A percentile compares a stretch with the other conserved stretches of the same genome.
These are phyloP conservation scores for Laothoe populi DNA, from an alignment of 2,888 invertebrate species.

Conservation along the genomic window DNA sequence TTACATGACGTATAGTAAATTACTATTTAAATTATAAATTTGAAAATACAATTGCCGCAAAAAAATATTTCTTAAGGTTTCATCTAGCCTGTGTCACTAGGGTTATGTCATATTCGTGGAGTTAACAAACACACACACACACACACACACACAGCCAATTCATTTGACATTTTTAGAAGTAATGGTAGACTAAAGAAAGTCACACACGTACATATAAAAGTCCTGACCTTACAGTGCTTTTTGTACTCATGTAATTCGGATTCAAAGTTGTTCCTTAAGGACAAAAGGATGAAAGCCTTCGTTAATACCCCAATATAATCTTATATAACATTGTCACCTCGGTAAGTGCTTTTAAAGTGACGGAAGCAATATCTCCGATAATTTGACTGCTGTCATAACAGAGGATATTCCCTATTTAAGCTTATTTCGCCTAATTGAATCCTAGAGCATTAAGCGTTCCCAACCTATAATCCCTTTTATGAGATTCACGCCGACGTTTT, in stretches of 20 bases:
- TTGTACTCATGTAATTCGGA: neutral
- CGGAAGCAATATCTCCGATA: conserved; percentile 72
- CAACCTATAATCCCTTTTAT: conserved; percentile 81
- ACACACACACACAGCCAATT: too few species aligned
- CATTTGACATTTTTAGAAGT: too few species aligned
- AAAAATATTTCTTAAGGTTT: too few species aligned
- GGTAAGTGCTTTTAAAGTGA: conserved; percentile 51
- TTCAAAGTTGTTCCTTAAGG: neutral
- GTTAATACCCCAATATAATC: conserved; percentile 25
- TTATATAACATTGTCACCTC: conserved; percentile 61
- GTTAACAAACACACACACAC: too few species aligned
- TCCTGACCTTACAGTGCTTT: too few species aligned
- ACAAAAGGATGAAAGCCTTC: conserved; percentile 6
- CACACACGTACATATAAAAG: too few species aligned
- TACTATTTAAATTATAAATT: too few species aligned
- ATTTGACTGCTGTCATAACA: conserved; percentile 82
- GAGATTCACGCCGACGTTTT: conserved; percentile 78
- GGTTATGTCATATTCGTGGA: too few species aligned
- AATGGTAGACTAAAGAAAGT: too few species aligned
- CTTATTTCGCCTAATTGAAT: conserved; percentile 84
- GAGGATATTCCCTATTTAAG: conserved; percentile 81
- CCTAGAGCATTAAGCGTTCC: conserved; percentile 77
- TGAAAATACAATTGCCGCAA: too few species aligned
- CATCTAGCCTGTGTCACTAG: too few species aligned
- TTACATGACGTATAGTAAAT: too few species aligned